Evolutionary conservation across 2,888 invertebrate species (phyloP), one percentile per base, ranked within the genome.

Genomic region (Drosophila mimetica): DNA sequence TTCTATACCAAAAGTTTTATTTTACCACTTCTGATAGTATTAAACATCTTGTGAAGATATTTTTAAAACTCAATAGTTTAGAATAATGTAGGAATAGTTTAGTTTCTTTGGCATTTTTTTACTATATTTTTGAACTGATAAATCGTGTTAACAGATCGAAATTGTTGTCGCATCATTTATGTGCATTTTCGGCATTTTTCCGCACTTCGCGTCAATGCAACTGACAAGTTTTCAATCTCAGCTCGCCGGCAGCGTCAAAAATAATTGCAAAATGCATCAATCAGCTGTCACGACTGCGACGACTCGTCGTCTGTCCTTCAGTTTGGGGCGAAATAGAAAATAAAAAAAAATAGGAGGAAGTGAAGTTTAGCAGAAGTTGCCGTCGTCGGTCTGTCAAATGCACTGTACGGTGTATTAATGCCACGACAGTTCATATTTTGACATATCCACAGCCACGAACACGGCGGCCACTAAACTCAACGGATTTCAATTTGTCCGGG

Each of bases 211-310:
- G 47, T 61, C 86, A 83, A 75, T 83, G 88, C 86, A 76, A 83
- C 84, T 83, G 82, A 83, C 82, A 83, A 83, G 86, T 83, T 83
- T 83, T 83, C 82, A 83, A 83, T 83, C 82, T 88, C 77, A 60
- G 71, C 71, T 51, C 58, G 69, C 61, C 59, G 67, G 57, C 65
- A 55, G 84, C 86, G 87, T 86, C 86, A 86, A 74, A 84, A 86
- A 84, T 84, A 84, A 84, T 84, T 84, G 84, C 88, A 78, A 84
- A 84, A 88, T 88, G 88, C 84, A 84, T 84, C 89, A 86, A 84
- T 84, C 84, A 88, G 75, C 66, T 86, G 88, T 80, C 87, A 88
- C 69, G 44, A 63, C 22, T 58, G 46, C 66, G 70, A 47, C 65
- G n/a, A n/a, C n/a, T n/a, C n/a, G n/a, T 74, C 67, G 74, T 69